Evolutionary conservation across 2,888 invertebrate genomes (phyloP).

Genomic region (Acanthopleura granulata): DNA sequence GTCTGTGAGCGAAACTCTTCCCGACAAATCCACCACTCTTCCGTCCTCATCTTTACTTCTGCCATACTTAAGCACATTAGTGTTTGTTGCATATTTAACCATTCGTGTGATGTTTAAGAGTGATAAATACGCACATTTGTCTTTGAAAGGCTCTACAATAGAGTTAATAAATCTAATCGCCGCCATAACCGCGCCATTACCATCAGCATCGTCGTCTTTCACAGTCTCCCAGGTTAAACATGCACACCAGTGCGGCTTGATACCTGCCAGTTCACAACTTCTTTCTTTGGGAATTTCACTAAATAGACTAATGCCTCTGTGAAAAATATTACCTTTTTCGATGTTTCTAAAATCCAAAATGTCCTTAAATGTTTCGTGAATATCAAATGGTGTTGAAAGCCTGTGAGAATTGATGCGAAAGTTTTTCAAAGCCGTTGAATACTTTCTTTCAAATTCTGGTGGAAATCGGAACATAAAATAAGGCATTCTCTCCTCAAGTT

Average conservation of each 20-base stretch:
- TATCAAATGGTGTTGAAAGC: constrained; percentile 89
- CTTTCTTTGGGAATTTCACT: constrained; percentile 76
- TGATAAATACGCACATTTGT: constrained; percentile 59
- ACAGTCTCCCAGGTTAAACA: constrained; percentile 86
- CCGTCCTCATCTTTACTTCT: constrained; percentile 83
- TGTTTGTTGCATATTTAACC: constrained; percentile 78
- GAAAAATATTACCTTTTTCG: constrained; percentile 16
- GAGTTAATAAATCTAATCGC: constrained; percentile 72
- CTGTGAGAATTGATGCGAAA: constrained; percentile 77
- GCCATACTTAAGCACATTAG: constrained; percentile 79
- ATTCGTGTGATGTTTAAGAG: constrained; percentile 80
- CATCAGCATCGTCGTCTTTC: constrained; percentile 71
- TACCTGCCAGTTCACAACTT: constrained; percentile 88
- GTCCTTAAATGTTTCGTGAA: constrained; percentile 84
- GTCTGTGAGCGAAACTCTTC: constrained; percentile 74
- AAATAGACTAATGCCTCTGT: constrained; percentile 64
- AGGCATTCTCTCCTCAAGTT: constrained; percentile 91
- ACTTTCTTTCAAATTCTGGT: constrained; percentile 75
- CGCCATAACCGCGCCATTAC: constrained; percentile 73
- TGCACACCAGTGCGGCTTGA: too few species aligned
- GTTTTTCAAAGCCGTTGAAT: constrained; percentile 76
- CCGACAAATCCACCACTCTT: constrained; percentile 78
- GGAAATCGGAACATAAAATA: constrained; percentile 87
- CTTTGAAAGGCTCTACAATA: constrained; percentile 74
- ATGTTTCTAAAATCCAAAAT: constrained; percentile 73